Evolutionary conservation across 2,113 vertebrate genomes (phyloP).

Genomic region (Phoenicopterus ruber): DNA sequence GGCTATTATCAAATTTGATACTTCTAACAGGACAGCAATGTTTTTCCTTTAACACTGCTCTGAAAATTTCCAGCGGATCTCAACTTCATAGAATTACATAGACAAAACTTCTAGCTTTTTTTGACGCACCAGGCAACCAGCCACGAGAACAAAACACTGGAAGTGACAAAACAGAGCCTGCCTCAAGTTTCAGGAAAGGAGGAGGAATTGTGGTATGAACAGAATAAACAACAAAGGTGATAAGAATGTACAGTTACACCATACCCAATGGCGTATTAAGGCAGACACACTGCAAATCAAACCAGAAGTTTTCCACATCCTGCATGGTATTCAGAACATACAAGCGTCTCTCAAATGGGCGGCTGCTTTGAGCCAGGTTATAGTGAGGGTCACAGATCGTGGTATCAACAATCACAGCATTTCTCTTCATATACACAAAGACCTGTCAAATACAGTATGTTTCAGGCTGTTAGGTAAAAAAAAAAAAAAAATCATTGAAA

Average conservation of each 20-base stretch:
- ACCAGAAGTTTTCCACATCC: conserved; percentile 93
- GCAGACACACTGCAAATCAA: conserved; percentile 94
- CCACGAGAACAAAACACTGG: background rate
- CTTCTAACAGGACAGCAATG: background rate
- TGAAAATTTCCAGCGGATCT: background rate
- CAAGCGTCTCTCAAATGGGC: conserved; percentile 81
- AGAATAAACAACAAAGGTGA: background rate
- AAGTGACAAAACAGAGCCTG: background rate
- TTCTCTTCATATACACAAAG: conserved; percentile 86
- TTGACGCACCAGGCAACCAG: background rate
- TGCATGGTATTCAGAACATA: conserved; percentile 81
- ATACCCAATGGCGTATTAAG: conserved; percentile 93
- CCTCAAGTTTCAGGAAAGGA: background rate
- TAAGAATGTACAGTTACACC: background rate
- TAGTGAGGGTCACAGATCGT: conserved; percentile 92
- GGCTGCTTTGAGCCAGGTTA: conserved; percentile 83
- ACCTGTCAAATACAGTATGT: conserved; percentile 69
- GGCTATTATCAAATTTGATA: background rate
- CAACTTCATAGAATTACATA: background rate
- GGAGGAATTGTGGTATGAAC: background rate
- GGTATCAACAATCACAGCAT: conserved; percentile 86
- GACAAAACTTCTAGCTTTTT: background rate
- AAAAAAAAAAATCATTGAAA: background rate
- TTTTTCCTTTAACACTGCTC: background rate
- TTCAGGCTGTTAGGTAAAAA: background rate